Evolutionary conservation across 2,113 vertebrate genomes (phyloP).

Genomic region (Lepisosteus oculatus): DNA sequence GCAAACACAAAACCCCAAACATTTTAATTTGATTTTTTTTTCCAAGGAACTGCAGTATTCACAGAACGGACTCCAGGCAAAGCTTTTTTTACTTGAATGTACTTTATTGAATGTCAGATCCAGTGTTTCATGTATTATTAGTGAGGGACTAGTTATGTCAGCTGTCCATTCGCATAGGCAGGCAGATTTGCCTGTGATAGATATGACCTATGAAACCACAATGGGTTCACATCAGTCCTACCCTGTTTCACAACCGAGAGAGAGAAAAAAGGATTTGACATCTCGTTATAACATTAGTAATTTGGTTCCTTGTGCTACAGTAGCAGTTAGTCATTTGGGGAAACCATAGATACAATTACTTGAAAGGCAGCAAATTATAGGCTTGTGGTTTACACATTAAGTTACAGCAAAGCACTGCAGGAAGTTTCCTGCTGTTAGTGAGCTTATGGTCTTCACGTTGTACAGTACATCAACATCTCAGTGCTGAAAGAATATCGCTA

Average conservation of each 20-base stretch:
- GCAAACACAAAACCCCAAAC: too few species aligned
- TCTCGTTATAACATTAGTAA: slow-evolving; percentile 14
- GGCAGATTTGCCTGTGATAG: not conserved
- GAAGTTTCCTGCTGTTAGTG: slow-evolving; percentile 2
- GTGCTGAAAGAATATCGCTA: not conserved
- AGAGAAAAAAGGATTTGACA: slow-evolving; percentile 1
- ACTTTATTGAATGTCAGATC: slow-evolving; percentile 8
- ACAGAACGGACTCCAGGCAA: too few species aligned
- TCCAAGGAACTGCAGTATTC: too few species aligned
- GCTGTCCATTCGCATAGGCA: not conserved
- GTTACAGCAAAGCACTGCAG: slow-evolving; percentile 12
- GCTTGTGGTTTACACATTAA: slow-evolving; percentile 10
- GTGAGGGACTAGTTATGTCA: slow-evolving; percentile 9
- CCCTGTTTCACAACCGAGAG: not conserved
- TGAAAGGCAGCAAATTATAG: slow-evolving; percentile 15
- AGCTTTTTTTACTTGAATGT: not conserved
- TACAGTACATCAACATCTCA: not conserved
- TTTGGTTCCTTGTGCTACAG: not conserved
- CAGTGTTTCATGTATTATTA: slow-evolving; percentile 16
- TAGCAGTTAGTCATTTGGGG: not conserved
- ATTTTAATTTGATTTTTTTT: too few species aligned
- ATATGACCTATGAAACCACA: not conserved
- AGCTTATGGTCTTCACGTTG: not conserved
- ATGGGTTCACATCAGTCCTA: not conserved
- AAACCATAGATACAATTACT: not conserved